Base-by-base conservation (phyloP, 2,888 invertebrate genomes). In the Noctua janthina region DNA sequence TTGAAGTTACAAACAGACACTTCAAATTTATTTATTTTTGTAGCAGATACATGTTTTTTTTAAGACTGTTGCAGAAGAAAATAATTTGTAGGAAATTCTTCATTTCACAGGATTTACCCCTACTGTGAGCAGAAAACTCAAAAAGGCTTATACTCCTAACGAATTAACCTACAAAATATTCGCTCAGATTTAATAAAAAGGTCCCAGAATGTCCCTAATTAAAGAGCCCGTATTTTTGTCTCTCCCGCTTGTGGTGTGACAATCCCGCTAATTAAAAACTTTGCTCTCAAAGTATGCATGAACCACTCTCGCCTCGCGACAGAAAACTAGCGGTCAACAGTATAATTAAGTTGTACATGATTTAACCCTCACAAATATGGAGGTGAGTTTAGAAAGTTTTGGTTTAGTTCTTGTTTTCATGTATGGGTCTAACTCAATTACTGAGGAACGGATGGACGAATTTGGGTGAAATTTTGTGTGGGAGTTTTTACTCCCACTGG, bases 211-310 rank as follows among this genome's bases (percentile, higher is more conserved):
- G 62, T 69, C 11, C 39, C 7, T 82, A 68, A 82, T 82, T 82
- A 82, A 77, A 72, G 39, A 66, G 43, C 46, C 64, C 56, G 62
- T 64, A 73, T 83, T 70, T 83, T 71, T 66, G 70, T 74, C 20
- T 20, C 56, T 51, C 66, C 29, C 15, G 8, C 66, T 67, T 83
- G 82, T 71, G 66, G 82, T 73, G 29, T 69, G 29, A 56, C 13
- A n/a, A 51, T 46, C 59, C 59, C n/a, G 54, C 29, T 83, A 71
- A 83, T 83, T 83, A 83, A 83, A 83, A 83, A 83, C 46, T 83
- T 79, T 83, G 35, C 54, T 67, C 35, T 71, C 49, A 71, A 71
- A 67, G 79, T 54, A 54, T 66, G 43, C 35, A 59, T 70, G 17
- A 54, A 70, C 74, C 15, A 20, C 4, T 46, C 15, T 39, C 0